Evolutionary conservation across 2,888 invertebrate genomes (phyloP), one percentile per base, ranked within the genome.

Genomic region (Pedicia rivosa): DNA sequence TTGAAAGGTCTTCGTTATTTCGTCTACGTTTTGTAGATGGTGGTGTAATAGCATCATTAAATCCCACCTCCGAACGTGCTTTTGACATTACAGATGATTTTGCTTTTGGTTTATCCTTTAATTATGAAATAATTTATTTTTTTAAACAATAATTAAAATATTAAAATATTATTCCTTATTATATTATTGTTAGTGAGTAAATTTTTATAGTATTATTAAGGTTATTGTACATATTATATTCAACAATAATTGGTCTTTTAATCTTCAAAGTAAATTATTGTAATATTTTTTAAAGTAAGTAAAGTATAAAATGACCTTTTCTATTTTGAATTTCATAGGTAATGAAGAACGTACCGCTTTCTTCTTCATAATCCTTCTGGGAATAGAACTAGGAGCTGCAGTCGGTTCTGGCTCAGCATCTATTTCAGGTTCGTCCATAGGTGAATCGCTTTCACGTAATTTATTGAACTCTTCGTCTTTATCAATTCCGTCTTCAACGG

Each of bases 401-500:
- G 34, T 12, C 9, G 34, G 25, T 24, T 4, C 8, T 9, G 37
- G 31, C 24, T 19, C 20, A n/a, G 22, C n/a, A n/a, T n/a, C n/a
- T n/a, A n/a, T n/a, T n/a, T n/a, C 13, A 15, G 36, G 15, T 30
- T 29, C 19, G 2, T 57, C 61, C 2, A 64, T 58, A 10, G 66
- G 66, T 19, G 64, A 64, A 17, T 58, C 41, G 2, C 59, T 67
- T 45, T 72, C 72, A 45, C 76, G 74, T 38, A 81, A 62, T 48
- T 77, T 75, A 51, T 81, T 78, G 49, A 81, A 81, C 38, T 78
- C 72, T 17, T 72, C 72, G 44, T 80, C 79, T 1, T 72, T 66
- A 46, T 75, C 66, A 43, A 54, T 51, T 43, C 19, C 52, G 48
- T 29, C 47, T 50, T 24, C 42, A 44, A 54, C 50, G 2, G 46